Percentiles rank a stretch among this genome's conserved stretches.
Evolutionary conservation across 2,797 vertebrate genomes (phyloP).

Genomic region (Acanthurus tractus): DNA sequence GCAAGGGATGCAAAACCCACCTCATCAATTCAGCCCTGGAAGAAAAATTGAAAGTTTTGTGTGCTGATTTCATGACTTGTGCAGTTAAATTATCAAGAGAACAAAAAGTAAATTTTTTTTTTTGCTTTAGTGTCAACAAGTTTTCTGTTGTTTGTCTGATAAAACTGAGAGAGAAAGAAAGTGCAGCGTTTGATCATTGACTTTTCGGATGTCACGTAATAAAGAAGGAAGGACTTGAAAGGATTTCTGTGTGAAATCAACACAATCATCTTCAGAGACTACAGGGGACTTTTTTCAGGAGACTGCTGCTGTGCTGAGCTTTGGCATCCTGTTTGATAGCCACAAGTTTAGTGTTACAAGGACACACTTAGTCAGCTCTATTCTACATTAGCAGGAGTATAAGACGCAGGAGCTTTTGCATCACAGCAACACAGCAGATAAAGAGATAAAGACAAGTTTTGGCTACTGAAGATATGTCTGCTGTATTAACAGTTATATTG

Average conservation of each 20-base stretch:
- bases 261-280: constrained; percentile 1
- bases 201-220: constrained; percentile 12
- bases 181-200: constrained; percentile 3
- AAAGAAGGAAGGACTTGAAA: background rate
- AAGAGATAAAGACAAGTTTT: background rate
- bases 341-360: constrained; percentile 54
- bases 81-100: constrained; percentile 12
- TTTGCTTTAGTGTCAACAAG: background rate
- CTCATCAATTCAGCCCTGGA: constrained; percentile 31
- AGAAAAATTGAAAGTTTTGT: constrained; percentile 32
- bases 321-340: constrained; percentile 35
- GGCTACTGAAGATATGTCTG: background rate
- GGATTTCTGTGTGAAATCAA: constrained; percentile 14
- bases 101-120: background rate
- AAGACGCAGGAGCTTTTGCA: constrained; percentile 21
- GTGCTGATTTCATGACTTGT: constrained; percentile 18
- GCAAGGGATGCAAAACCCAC: constrained; percentile 23
- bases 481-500: background rate
- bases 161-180: constrained; percentile 41
- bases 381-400: constrained; percentile 9
- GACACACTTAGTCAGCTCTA: constrained; percentile 47
- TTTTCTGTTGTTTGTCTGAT: constrained; percentile 15
- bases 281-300: constrained; percentile 14
- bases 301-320: constrained; percentile 19
- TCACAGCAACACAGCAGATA: constrained; percentile 4